These are phyloP conservation scores for Suillia variegata DNA, from an alignment of 2,888 invertebrate species.

Conservation along the genomic window DNA sequence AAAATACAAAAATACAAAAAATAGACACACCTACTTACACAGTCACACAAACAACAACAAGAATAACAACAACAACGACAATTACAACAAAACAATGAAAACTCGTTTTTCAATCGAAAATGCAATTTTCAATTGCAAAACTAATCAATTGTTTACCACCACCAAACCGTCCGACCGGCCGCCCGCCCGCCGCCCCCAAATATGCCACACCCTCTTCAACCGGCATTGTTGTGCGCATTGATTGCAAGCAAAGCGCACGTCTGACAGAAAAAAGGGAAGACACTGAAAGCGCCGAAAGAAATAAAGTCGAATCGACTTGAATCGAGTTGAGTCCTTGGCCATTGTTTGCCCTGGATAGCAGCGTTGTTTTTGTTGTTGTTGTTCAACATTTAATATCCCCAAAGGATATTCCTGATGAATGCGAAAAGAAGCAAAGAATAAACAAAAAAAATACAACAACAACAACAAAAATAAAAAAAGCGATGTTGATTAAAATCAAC, in stretches of 20 bases:
- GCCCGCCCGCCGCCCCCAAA: no score
- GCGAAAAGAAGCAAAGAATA: background rate
- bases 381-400: constrained; percentile 13
- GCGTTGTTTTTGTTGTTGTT: background rate
- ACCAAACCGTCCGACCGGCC: no score
- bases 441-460: background rate
- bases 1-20: background rate
- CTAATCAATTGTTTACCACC: constrained; percentile 59
- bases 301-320: background rate
- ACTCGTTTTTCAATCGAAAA: constrained; percentile 24
- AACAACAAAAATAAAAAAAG: background rate
- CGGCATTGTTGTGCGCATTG: no score
- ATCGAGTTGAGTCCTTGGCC: background rate
- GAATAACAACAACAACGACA: no score
- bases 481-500: constrained; percentile 14
- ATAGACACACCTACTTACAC: background rate
- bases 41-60: no score
- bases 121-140: constrained; percentile 48
- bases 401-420: background rate
- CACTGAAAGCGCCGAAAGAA: no score
- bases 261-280: no score
- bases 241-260: no score
- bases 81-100: background rate
- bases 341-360: background rate
- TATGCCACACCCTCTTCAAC: no score